These are phyloP conservation scores for Cryptotis parvus DNA, from an alignment of 2,113 vertebrate species.

Conservation along the genomic window DNA sequence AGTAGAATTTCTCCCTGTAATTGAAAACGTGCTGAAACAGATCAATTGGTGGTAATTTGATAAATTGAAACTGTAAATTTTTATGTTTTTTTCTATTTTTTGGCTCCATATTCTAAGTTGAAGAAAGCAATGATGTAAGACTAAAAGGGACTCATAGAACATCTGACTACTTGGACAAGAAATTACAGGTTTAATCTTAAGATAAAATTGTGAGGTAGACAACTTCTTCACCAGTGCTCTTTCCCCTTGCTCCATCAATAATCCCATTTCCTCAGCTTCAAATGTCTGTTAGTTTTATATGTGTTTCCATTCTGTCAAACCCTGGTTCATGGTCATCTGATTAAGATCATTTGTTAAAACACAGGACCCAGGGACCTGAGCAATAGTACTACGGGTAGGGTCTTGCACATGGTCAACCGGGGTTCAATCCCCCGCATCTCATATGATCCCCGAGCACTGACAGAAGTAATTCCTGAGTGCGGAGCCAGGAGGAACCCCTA, in stretches of 20 bases:
- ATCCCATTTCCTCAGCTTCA: neutral
- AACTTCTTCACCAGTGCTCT: neutral
- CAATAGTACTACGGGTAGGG: too few species aligned
- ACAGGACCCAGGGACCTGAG: too few species aligned
- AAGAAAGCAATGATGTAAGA: conserved; percentile 33
- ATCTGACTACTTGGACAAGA: neutral
- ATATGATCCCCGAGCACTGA: too few species aligned
- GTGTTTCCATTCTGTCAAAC: conserved; percentile 35
- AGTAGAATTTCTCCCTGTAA: neutral
- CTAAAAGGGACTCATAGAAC: neutral
- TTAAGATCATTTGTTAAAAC: neutral
- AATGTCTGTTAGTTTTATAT: neutral
- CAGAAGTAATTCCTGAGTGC: too few species aligned
- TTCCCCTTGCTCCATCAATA: neutral
- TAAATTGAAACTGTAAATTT: neutral
- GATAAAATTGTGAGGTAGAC: neutral
- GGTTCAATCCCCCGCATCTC: too few species aligned
- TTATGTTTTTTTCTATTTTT: neutral
- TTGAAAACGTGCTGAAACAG: conserved; percentile 18
- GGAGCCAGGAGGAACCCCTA: too few species aligned
- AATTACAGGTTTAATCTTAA: neutral
- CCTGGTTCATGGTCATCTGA: neutral
- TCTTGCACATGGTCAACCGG: too few species aligned
- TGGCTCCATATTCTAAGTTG: neutral
- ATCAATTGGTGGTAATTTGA: neutral